These are phyloP conservation scores for Conistra vaccinii DNA, from an alignment of 2,888 invertebrate genomes.

Conservation along the genomic window DNA sequence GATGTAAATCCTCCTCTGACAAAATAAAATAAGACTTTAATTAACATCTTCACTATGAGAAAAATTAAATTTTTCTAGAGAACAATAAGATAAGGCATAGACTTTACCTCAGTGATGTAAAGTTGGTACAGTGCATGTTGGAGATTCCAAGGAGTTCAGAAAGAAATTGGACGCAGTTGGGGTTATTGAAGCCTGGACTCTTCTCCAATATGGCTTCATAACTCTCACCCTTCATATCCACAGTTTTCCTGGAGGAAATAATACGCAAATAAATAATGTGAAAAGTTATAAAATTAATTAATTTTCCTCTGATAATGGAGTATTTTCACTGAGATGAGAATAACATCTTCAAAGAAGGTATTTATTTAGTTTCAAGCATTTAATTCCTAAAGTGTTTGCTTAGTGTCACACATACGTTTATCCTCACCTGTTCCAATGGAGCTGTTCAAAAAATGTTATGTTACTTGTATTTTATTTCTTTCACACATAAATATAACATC, in stretches of 20 bases:
- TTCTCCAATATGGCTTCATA: constrained; percentile 95
- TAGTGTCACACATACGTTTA: constrained; percentile 86
- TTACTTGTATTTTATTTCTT: constrained; percentile 88
- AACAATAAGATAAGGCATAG: not conserved
- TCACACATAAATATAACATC: constrained; percentile 89
- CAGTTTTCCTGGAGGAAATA: constrained; percentile 92
- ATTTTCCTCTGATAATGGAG: constrained; percentile 75
- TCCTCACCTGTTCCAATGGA: constrained; percentile 90
- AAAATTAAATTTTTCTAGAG: too few species aligned
- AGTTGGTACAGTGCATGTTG: constrained; percentile 93
- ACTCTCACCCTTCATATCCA: constrained; percentile 94
- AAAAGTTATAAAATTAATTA: constrained; percentile 65
- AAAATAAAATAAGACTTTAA: constrained; percentile 19
- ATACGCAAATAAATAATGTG: constrained; percentile 67
- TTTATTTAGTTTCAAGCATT: constrained; percentile 76
- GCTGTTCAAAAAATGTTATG: constrained; percentile 90
- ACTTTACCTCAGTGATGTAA: constrained; percentile 92
- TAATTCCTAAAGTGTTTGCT: constrained; percentile 76
- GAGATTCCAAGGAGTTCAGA: constrained; percentile 94
- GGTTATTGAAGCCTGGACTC: constrained; percentile 97
- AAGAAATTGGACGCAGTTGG: constrained; percentile 96
- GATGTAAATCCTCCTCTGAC: constrained; percentile 94
- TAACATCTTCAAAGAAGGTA: constrained; percentile 75
- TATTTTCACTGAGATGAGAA: constrained; percentile 73
- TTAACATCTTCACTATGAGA: not conserved